Percentiles rank a stretch among this genome's conserved stretches.
Evolutionary conservation across 2,888 invertebrate species (phyloP).

Genomic region (Drosophila dives): DNA sequence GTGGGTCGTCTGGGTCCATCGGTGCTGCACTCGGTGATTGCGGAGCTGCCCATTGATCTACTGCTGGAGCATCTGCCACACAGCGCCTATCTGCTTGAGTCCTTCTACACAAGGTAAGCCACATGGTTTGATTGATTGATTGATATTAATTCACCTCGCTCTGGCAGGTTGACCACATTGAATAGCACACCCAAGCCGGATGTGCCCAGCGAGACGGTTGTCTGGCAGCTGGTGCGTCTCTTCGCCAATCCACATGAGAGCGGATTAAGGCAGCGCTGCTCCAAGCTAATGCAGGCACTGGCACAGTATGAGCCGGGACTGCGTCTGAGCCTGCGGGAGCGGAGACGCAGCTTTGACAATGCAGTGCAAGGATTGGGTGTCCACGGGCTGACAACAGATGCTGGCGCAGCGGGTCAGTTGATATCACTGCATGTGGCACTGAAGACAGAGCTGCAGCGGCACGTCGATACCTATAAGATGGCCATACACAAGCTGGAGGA

Average conservation of each 20-base stretch:
- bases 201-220: constrained; percentile 91
- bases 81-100: constrained; percentile 93
- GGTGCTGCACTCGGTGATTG: constrained; percentile 90
- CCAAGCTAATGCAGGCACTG: constrained; percentile 87
- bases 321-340: constrained; percentile 88
- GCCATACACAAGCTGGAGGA: constrained; percentile 95
- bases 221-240: constrained; percentile 94
- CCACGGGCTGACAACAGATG: constrained; percentile 92
- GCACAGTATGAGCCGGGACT: constrained; percentile 88
- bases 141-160: background rate
- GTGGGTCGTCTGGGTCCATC: constrained; percentile 92
- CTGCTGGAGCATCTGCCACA: constrained; percentile 95
- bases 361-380: constrained; percentile 95
- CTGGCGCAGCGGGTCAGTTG: constrained; percentile 86
- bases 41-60: constrained; percentile 93
- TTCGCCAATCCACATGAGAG: constrained; percentile 87
- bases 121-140: background rate
- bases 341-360: constrained; percentile 91
- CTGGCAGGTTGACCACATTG: constrained; percentile 83
- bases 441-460: constrained; percentile 92
- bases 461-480: constrained; percentile 93
- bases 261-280: constrained; percentile 87
- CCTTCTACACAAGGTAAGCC: constrained; percentile 89
- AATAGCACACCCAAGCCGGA: constrained; percentile 87
- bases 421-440: constrained; percentile 93